Evolutionary conservation across 2,113 vertebrate species (phyloP), one percentile per base, ranked within the genome.

Genomic region (Nycticryphes semicollaris): DNA sequence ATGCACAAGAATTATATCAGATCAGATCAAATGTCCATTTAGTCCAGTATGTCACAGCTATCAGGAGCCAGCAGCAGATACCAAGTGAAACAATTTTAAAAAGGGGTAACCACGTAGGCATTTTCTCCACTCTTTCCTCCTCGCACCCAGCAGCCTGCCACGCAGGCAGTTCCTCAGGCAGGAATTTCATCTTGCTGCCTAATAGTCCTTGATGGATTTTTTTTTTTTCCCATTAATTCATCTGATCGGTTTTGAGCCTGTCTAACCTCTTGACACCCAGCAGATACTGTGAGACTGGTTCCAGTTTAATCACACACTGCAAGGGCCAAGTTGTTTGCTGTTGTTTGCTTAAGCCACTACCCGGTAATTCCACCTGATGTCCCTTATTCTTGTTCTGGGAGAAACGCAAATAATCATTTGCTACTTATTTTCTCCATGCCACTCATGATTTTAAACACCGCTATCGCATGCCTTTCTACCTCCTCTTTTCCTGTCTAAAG

Each of bases 361-460:
- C 87, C 8, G 0, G 53, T 94, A 92, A 92, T 97, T 95, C 77
- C 73, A 84, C 22, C 35, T 78, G 80, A 96, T 84, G 80, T 89
- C 80, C 63, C 69, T 78, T 57, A 45, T 56, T 92, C 77, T 92
- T 89, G 31, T 50, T 94, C 87, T 63, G 60, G 74, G 60, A 92
- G 89, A 94, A 95, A 82, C 0, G 0, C 90, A 94, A 96, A 87
- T 90, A 94, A 94, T 94, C 73, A 94, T 94, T 95, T 96, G 84
- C 87, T 95, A 82, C 69, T 92, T 92, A 96, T 96, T 94, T 96
- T 81, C 89, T 72, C 66, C 3, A 7, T 97, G 94, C 80, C 94
- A 94, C 80, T 95, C 91, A 70, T 68, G 90, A 93, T 96, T 96
- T 95, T 88, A 95, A 94, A 83, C 54, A 90, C 33, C 0, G 1